Percentiles rank a stretch among this genome's conserved stretches.
Conservation (phyloP, 1,140 invertebrate species). For the Rhagoletis zephyria region DNA sequence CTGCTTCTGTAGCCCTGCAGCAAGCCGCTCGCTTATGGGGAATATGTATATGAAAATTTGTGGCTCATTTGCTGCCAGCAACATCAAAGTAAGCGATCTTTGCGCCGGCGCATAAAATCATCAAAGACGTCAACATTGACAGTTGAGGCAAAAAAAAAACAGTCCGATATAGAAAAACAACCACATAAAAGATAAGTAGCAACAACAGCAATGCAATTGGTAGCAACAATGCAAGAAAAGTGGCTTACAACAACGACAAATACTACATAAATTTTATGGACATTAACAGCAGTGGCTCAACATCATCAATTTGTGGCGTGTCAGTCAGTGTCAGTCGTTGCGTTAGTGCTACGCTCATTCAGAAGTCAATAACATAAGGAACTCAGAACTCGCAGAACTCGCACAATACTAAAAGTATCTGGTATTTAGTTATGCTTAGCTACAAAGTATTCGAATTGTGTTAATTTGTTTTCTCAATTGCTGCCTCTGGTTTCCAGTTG, state of each 20-base stretch:
- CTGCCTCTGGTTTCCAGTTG: background rate
- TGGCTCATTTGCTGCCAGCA: slow-evolving; percentile 6
- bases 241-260: background rate
- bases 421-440: too few species aligned
- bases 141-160: background rate
- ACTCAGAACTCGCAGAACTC: background rate
- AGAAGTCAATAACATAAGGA: slow-evolving; percentile 49
- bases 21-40: background rate
- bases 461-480: slow-evolving; percentile 43
- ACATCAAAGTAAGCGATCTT: slow-evolving; percentile 23
- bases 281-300: background rate
- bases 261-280: background rate
- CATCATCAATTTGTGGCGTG: slow-evolving; percentile 6
- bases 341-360: slow-evolving; percentile 9
- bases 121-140: slow-evolving; percentile 28
- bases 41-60: background rate
- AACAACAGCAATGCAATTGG: slow-evolving; percentile 8
- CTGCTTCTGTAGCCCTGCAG: background rate
- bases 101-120: slow-evolving; percentile 44
- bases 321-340: slow-evolving; percentile 1
- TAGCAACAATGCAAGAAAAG: background rate
- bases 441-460: background rate
- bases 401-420: background rate
- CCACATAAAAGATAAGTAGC: background rate
- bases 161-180: background rate